These are phyloP conservation scores for Hermodice carunculata DNA, from an alignment of 2,888 invertebrate species.

Conservation along the genomic window DNA sequence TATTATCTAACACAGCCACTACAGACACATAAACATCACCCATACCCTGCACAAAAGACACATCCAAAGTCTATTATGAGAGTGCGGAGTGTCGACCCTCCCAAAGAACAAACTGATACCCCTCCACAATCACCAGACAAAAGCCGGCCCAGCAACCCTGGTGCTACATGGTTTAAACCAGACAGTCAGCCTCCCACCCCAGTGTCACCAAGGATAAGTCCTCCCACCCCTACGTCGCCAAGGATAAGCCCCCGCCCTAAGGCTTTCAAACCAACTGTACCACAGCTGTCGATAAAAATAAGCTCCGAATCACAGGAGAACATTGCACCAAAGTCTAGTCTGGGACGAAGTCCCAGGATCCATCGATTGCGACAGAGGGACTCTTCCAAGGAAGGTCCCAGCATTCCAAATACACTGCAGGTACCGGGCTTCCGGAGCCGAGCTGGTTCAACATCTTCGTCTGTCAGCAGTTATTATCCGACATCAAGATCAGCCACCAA, in stretches of 20 bases:
- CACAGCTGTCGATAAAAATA: conserved; percentile 4
- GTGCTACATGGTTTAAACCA: conserved; percentile 26
- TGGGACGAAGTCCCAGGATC: background rate
- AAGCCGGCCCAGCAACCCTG: too few relatives aligned
- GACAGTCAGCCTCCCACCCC: conserved; percentile 27
- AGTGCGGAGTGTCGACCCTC: background rate
- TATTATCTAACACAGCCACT: background rate
- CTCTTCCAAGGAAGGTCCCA: background rate
- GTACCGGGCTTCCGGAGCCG: conserved; percentile 15
- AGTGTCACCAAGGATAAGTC: conserved; percentile 25
- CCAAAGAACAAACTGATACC: background rate
- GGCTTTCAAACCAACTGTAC: conserved; percentile 14
- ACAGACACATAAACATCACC: background rate
- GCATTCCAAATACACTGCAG: conserved; percentile 13
- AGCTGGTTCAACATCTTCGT: conserved; percentile 22
- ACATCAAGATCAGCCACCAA: conserved; percentile 47
- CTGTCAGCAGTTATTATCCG: conserved; percentile 45
- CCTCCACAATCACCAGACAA: too few relatives aligned
- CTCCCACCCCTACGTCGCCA: conserved; percentile 29
- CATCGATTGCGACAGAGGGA: background rate
- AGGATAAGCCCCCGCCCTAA: conserved; percentile 24
- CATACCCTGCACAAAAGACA: background rate
- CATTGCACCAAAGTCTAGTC: background rate
- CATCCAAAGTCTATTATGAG: background rate
- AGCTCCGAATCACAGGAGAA: background rate